Conservation (phyloP, 1,140 invertebrate species). For the Apocrypta bakeri region DNA sequence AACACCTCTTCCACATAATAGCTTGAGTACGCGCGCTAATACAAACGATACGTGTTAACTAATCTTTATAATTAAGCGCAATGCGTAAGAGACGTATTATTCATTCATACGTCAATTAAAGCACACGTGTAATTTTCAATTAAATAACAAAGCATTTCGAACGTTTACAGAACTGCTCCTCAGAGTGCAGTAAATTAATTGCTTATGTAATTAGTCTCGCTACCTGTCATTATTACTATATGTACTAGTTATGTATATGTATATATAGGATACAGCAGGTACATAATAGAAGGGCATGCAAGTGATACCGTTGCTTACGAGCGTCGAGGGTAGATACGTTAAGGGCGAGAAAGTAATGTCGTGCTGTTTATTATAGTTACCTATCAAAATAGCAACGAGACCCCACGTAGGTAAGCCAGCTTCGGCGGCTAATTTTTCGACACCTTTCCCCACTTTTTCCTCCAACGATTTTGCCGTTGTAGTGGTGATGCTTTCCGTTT, state of each 20-base stretch:
- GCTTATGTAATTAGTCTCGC: background rate
- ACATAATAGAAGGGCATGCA: too few relatives aligned
- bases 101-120: background rate
- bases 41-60: too few relatives aligned
- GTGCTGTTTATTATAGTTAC: constrained; percentile 64
- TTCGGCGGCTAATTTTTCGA: constrained; percentile 77
- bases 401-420: constrained; percentile 83
- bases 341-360: too few relatives aligned
- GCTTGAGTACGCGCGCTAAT: too few relatives aligned
- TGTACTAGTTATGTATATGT: background rate
- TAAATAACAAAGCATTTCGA: background rate
- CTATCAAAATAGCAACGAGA: constrained; percentile 83
- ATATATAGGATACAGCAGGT: background rate
- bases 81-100: background rate
- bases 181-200: background rate
- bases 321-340: too few relatives aligned
- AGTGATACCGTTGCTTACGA: too few relatives aligned
- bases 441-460: constrained; percentile 66
- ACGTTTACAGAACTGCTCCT: background rate
- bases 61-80: background rate
- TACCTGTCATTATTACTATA: background rate
- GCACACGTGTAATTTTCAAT: background rate
- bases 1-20: too few relatives aligned
- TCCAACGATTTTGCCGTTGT: constrained; percentile 61
- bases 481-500: constrained; percentile 53